A percentile compares a stretch with the other conserved stretches of the same genome.
phyloP scores from a whole-genome alignment of 2,888 invertebrate genomes.

The Rosalia funebris region DNA sequence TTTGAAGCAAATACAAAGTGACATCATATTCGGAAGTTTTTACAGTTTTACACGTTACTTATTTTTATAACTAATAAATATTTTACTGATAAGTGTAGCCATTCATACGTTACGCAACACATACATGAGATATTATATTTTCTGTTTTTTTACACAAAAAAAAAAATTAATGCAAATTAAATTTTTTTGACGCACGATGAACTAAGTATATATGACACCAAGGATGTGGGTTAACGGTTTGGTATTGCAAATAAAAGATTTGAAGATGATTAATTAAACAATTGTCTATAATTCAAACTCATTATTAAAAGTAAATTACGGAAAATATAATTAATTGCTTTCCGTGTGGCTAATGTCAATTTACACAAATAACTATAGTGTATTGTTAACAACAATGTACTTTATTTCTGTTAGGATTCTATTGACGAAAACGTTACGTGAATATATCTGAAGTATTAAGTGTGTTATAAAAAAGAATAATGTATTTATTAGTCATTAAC shows the following conservation, averaged over 20 bases:
- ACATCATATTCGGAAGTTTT: background rate
- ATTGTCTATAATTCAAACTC: background rate
- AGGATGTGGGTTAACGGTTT: background rate
- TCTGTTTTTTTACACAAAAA: background rate
- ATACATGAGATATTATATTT: background rate
- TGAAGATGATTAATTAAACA: background rate
- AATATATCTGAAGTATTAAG: conserved; percentile 1
- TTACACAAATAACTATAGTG: background rate
- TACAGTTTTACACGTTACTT: background rate
- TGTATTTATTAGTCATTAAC: background rate
- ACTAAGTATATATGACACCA: background rate
- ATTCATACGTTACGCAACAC: background rate
- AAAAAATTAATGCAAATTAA: too few relatives aligned
- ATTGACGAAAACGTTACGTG: background rate
- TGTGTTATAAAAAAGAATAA: conserved; percentile 1
- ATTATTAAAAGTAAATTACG: background rate
- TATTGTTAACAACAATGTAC: background rate
- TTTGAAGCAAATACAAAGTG: background rate
- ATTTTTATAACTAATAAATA: conserved; percentile 1
- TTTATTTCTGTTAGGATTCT: background rate
- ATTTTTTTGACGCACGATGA: too few relatives aligned
- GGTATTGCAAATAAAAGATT: background rate
- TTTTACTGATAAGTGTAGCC: background rate
- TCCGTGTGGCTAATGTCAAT: background rate
- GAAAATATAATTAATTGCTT: background rate